Evolutionary conservation across 2,888 invertebrate genomes (phyloP).

Genomic region (Drosophila dives): DNA sequence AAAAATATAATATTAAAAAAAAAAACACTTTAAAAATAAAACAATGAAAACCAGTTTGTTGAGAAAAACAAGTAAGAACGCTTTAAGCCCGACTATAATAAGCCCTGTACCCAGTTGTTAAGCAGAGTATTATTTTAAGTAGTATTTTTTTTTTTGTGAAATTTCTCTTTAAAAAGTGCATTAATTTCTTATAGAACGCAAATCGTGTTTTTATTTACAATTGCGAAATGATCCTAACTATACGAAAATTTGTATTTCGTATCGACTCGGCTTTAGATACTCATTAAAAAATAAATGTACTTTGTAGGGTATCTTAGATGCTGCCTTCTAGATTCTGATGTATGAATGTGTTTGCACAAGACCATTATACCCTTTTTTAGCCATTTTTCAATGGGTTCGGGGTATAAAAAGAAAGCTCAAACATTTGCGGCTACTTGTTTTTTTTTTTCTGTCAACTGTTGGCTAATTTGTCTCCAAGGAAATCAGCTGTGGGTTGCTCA

Average conservation of each 20-base stretch:
- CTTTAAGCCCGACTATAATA: background rate
- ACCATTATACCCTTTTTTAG: background rate
- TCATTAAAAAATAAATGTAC: background rate
- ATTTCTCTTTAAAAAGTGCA: background rate
- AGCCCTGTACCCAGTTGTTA: background rate
- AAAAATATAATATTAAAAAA: slow-evolving; percentile 25
- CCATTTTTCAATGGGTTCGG: background rate
- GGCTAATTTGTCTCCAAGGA: slow-evolving; percentile 78
- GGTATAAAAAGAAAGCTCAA: slow-evolving; percentile 19
- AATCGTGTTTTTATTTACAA: no score
- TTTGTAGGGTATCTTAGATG: background rate
- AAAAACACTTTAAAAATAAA: slow-evolving; percentile 15
- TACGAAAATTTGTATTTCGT: background rate
- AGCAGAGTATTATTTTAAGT: background rate
- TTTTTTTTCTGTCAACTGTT: slow-evolving; percentile 60
- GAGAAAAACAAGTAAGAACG: background rate
- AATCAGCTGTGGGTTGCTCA: slow-evolving; percentile 66
- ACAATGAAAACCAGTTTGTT: background rate
- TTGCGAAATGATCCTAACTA: background rate
- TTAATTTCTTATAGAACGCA: background rate
- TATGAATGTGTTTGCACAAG: background rate
- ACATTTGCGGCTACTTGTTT: slow-evolving; percentile 44
- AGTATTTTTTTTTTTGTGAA: background rate
- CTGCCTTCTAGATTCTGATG: background rate
- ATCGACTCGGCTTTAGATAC: background rate